These are phyloP conservation scores for Chamaetylas fuelleborni DNA, from an alignment of 2,113 vertebrate species.

Conservation along the genomic window DNA sequence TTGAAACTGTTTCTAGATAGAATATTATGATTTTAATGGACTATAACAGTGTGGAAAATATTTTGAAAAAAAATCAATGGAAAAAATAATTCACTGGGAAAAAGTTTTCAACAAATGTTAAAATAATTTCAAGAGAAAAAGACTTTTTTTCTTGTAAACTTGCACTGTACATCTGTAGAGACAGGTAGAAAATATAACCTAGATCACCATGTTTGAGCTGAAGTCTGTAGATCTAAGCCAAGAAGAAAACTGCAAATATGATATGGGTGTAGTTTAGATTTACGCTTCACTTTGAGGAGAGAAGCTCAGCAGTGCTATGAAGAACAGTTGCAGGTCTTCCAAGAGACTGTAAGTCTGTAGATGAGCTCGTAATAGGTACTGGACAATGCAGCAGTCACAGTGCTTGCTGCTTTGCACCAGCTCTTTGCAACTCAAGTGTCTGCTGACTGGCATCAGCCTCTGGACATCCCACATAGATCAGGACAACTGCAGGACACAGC, in stretches of 20 bases:
- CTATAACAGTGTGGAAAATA: background rate
- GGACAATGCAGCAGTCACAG: background rate
- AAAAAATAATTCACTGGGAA: background rate
- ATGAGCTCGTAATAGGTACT: fast-evolving
- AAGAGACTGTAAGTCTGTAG: background rate
- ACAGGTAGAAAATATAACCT: background rate
- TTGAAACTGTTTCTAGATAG: background rate
- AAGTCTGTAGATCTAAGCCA: background rate
- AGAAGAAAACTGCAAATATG: background rate
- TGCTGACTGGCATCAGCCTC: background rate
- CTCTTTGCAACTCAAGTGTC: background rate
- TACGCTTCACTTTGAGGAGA: background rate
- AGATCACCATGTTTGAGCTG: background rate
- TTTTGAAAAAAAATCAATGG: background rate
- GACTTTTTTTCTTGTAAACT: background rate
- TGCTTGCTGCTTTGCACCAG: background rate
- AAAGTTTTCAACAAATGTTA: background rate
- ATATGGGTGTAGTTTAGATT: background rate
- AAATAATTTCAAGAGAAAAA: background rate
- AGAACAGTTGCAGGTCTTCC: background rate
- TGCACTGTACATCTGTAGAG: background rate
- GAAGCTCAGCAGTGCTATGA: background rate
- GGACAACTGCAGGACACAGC: background rate
- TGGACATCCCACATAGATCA: background rate
- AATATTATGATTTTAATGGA: background rate